Base-by-base conservation (phyloP, 2,797 vertebrate species). In the Diglossa cyanea region DNA sequence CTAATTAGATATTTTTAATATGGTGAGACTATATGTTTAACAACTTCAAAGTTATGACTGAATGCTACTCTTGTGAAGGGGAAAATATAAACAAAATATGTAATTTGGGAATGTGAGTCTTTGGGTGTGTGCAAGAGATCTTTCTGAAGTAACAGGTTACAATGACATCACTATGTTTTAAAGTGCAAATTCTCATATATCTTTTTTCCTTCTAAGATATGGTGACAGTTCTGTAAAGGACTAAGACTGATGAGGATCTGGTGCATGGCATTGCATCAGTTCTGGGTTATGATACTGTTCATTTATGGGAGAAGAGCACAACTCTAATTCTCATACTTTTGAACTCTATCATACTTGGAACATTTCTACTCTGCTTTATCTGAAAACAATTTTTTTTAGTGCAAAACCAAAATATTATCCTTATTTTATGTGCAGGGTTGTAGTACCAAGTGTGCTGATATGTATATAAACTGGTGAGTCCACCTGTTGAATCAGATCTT, bases 71-170 rank as follows among this genome's bases (percentile, higher is more conserved):
- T 88, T 23, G 3, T 13, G 25, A 83, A 80, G 16, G 35, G 31
- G 53, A 78, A 28, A 79, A 26, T 31, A 13, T 21, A 75, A 85
- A 30, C 6, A 10, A 80, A 84, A 33, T 8, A 55, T 66, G 4
- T 6, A 35, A 31, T 47, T 55, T 51, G 9, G 2, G 7, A 6
- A 10, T 0, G 1, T 5, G 7, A 1, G 2, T 35, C 25, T 40
- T 37, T 7, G 7, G 3, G 1, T 13, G 2, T 13, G 5, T 53
- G 53, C 37, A 9, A 21, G n/a, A 60, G 20, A 5, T 60, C 30
- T 76, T 88, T 81, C 18, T 42, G 33, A 47, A 61, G 7, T 33
- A 51, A 83, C 62, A 66, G 42, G 3, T 62, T 58, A 44, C 19
- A 51, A 51, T 54, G 57, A 8, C 33, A 86, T 81, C 35, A 25